These are phyloP conservation scores for Ariopsis seemanni DNA, from an alignment of 2,113 vertebrate genomes.

Conservation along the genomic window DNA sequence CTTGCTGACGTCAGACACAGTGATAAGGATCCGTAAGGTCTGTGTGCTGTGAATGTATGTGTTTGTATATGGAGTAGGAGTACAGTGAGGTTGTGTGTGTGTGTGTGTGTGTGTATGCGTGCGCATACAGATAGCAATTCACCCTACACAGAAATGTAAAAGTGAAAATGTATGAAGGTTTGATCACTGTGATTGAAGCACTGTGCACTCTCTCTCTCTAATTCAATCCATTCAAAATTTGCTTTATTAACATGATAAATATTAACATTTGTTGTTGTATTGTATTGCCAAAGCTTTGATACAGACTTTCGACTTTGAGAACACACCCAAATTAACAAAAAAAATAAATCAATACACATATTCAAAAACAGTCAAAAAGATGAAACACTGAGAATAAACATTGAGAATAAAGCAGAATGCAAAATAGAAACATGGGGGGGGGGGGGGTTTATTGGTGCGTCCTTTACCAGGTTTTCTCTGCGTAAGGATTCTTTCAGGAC, in stretches of 20 bases:
- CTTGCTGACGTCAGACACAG: background rate
- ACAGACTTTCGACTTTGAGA: background rate
- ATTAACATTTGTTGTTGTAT: background rate
- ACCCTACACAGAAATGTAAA: background rate
- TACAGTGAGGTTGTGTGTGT: background rate
- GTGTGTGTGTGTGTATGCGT: background rate
- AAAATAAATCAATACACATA: background rate
- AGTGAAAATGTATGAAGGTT: background rate
- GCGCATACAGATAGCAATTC: background rate
- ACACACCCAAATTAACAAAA: background rate
- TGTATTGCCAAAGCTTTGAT: background rate
- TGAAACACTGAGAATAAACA: background rate
- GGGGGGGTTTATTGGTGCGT: background rate
- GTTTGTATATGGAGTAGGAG: background rate
- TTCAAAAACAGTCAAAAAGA: background rate
- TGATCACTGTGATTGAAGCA: background rate
- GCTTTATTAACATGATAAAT: background rate
- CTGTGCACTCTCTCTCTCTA: background rate
- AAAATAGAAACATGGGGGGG: background rate
- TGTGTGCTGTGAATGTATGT: background rate
- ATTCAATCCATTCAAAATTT: background rate
- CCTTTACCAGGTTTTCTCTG: slow-evolving; percentile 3
- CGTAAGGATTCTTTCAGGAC: slow-evolving; percentile 21
- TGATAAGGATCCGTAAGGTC: background rate
- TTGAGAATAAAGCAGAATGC: no score